Base-by-base conservation (phyloP, 2,797 vertebrate genomes). In the Poliocrania exsul region DNA sequence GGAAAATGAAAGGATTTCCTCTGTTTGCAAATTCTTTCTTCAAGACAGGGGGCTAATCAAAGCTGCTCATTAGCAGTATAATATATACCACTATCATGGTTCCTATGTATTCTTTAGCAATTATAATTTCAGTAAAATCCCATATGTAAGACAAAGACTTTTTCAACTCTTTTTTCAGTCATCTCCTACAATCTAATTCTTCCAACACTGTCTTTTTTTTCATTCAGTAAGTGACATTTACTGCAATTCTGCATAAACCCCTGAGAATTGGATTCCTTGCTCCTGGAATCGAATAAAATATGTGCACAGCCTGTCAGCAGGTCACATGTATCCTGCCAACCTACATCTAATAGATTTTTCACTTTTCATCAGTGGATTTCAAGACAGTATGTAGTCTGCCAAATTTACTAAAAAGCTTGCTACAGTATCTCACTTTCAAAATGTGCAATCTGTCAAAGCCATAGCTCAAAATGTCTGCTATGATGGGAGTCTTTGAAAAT, bases 251-350 rank as follows among this genome's bases (percentile, higher is more conserved):
- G 95, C 86, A 95, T 93, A 96, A 91, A 92, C 47, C 54, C 79
- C 65, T 37, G 51, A 95, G 92, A 96, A 96, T 88, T 92, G 86
- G 74, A 95, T 92, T 91, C 83, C 73, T 90, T 86, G 81, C 81
- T 92, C 79, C 85, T 93, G 73, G 86, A 97, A 96, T 89, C 0
- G 0, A 95, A 94, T 93, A 90, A 97, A 96, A 95, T 93, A 97
- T 95, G 92, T 95, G 96, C 90, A 93, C 94, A 97, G 93, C 81
- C 96, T 97, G 94, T 96, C 96, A 96, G 87, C 93, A 91, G 97
- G 96, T 97, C 96, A 95, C 96, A 94, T 96, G 93, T 97, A 96
- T 96, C 85, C 96, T 97, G 96, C 96, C 96, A 97, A 96, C 95
- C 92, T 90, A 86, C 77, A 94, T 95, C 93, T 96, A 96, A 96